A percentile compares a stretch with the other conserved stretches of the same genome.
Evolutionary conservation across 1,140 invertebrate species (phyloP).

Genomic region (Drosophila santomea): DNA sequence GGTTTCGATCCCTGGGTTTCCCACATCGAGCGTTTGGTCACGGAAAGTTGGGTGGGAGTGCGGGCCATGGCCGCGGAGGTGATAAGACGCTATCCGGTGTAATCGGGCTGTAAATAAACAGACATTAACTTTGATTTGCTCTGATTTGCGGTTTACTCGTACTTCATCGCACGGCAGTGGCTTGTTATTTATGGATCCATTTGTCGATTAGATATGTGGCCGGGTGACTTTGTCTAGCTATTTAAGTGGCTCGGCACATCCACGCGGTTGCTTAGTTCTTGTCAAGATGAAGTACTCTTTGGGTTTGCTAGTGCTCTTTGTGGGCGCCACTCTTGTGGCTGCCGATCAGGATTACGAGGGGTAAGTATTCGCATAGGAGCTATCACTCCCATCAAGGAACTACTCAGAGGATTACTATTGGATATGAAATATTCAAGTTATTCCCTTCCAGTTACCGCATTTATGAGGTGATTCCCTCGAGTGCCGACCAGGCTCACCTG

Average conservation of each 20-base stretch:
- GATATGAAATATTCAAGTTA: too few relatives aligned
- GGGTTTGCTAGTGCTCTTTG: slow-evolving; percentile 42
- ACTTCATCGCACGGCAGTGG: slow-evolving; percentile 25
- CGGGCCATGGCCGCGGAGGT: slow-evolving; percentile 72
- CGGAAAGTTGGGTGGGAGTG: slow-evolving; percentile 91
- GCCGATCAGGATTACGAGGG: slow-evolving; percentile 53
- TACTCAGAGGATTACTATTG: too few relatives aligned
- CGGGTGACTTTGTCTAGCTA: slow-evolving; percentile 22
- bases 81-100: slow-evolving; percentile 48
- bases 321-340: slow-evolving; percentile 30
- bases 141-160: slow-evolving; percentile 35
- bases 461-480: slow-evolving; percentile 62
- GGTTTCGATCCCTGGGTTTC: slow-evolving; percentile 88
- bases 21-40: slow-evolving; percentile 87
- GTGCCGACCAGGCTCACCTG: slow-evolving; percentile 38
- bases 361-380: slow-evolving; percentile 27
- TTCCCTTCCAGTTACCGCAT: slow-evolving; percentile 62
- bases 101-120: slow-evolving; percentile 57
- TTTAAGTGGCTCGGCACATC: slow-evolving; percentile 35
- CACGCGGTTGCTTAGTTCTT: slow-evolving; percentile 44
- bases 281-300: slow-evolving; percentile 43
- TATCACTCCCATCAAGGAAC: too few relatives aligned
- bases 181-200: slow-evolving; percentile 34
- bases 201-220: slow-evolving; percentile 51
- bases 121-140: slow-evolving; percentile 42